phyloP scores from a whole-genome alignment of 2,797 vertebrate genomes.

The Acrossocheilus wenchowensis region DNA sequence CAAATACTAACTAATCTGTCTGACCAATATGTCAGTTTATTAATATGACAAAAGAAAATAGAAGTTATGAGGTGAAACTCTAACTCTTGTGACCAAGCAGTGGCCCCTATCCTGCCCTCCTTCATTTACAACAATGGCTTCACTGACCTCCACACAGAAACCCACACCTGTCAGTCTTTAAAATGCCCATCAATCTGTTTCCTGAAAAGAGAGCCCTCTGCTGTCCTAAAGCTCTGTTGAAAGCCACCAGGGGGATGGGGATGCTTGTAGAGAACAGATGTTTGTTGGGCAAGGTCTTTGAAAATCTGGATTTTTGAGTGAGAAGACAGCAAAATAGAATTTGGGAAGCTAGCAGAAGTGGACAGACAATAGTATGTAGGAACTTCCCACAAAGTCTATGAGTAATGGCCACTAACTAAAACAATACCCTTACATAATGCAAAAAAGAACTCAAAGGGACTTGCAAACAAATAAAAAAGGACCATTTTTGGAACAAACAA shows the following conservation, averaged over 20 bases:
- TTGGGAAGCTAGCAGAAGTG: not conserved
- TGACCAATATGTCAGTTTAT: not conserved
- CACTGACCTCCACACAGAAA: constrained; percentile 53
- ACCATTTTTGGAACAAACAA: not conserved
- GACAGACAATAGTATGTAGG: not conserved
- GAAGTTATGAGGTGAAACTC: constrained; percentile 40
- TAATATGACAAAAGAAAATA: constrained; percentile 1
- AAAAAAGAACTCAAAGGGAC: not conserved
- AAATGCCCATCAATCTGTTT: constrained; percentile 54
- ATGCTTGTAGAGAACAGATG: constrained; percentile 67
- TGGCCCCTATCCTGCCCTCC: constrained; percentile 37
- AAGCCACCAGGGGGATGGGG: constrained; percentile 54
- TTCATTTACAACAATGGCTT: constrained; percentile 43
- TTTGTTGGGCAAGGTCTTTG: constrained; percentile 56
- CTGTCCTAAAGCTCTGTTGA: constrained; percentile 55
- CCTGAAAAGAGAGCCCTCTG: constrained; percentile 49
- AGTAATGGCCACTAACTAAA: constrained; percentile 28
- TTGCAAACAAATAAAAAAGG: not conserved
- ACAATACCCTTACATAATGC: constrained; percentile 26
- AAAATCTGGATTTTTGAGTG: constrained; percentile 37
- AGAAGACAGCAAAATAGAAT: constrained; percentile 6
- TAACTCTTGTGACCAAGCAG: constrained; percentile 37
- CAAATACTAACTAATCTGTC: not conserved
- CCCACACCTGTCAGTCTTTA: constrained; percentile 56
- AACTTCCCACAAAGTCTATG: constrained; percentile 36